These are phyloP conservation scores for Lasius platythorax DNA, from an alignment of 2,888 invertebrate genomes.

Conservation along the genomic window DNA sequence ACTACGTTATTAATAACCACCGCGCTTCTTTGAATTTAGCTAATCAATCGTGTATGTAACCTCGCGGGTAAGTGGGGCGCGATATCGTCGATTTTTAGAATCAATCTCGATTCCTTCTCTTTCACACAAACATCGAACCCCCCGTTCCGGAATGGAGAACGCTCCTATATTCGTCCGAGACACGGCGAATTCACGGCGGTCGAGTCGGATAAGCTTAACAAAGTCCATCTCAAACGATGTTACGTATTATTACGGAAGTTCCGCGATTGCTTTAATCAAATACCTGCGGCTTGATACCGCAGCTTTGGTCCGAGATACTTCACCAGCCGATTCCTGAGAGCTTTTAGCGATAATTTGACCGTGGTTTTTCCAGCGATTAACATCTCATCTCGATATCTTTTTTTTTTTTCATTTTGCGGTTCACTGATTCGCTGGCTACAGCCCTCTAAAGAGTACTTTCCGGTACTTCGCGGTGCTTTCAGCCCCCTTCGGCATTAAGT, in stretches of 20 bases:
- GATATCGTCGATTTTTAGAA: background rate
- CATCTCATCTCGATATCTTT: background rate
- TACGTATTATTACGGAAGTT: constrained; percentile 27
- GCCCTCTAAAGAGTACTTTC: background rate
- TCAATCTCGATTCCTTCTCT: background rate
- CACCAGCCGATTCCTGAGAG: background rate
- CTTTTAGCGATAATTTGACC: background rate
- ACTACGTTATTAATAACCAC: constrained; percentile 20
- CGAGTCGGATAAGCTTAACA: constrained; percentile 18
- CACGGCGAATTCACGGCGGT: background rate
- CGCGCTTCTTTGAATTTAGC: background rate
- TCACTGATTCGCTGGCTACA: constrained; percentile 10
- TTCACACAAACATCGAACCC: no score
- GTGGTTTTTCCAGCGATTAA: constrained; percentile 24
- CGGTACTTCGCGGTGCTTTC: background rate
- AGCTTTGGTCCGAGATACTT: background rate
- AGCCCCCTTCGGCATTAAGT: constrained; percentile 25
- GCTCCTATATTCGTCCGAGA: background rate
- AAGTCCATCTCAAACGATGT: constrained; percentile 28
- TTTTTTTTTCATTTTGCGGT: background rate
- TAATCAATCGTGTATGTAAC: background rate
- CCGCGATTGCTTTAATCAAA: constrained; percentile 47
- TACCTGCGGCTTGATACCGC: background rate
- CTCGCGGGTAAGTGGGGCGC: background rate
- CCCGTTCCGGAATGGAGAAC: constrained; percentile 15